Base-by-base conservation (phyloP, 2,797 vertebrate species). In the Aldrovandia affinis region DNA sequence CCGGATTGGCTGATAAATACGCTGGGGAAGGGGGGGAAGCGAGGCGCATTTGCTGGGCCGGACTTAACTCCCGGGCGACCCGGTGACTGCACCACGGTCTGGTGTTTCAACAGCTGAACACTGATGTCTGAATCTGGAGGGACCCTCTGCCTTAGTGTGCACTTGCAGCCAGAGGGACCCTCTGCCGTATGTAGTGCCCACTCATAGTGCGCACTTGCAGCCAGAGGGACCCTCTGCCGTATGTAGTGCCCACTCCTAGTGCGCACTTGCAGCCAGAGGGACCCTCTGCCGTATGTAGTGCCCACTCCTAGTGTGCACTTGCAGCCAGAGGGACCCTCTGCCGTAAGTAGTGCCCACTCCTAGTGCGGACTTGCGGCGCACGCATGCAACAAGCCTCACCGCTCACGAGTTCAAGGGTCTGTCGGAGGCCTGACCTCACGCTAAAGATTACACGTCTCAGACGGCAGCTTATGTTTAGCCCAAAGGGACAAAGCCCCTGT, bases 401-500 rank as follows among this genome's bases (percentile, higher is more conserved):
- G 47, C 12, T 50, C 68, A 20, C 33, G 20, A 33, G 28, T 39
- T 2, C 18, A 39, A 14, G 68, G 39, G 36, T 20, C 33, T 44
- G 70, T 42, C 25, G 42, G 5, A 25, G 73, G 73, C 20, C 39
- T 79, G 77, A 79, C 47, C 77, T 30, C 44, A 44, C 28, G 47
- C 15, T 2, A 79, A 79, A 28, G 12, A 44, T 52, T 54, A 30
- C 44, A 70, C 33, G 33, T n/a, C 7, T 52, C 47, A 18, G 77
- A 52, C n/a, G 14, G 30, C 77, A 79, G 70, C 42, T 54, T 79
- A 52, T 79, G 25, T 79, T 22, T 79, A 30, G 47, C 77, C 50
- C 52, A 30, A 54, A 7, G 47, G 50, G 77, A 79, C 30, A 30
- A 79, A 79, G 22, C 28, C 47, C 47, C 9, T 79, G 33, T 28